Conservation (phyloP, 1,140 invertebrate genomes). For the Drosophila saltans region DNA sequence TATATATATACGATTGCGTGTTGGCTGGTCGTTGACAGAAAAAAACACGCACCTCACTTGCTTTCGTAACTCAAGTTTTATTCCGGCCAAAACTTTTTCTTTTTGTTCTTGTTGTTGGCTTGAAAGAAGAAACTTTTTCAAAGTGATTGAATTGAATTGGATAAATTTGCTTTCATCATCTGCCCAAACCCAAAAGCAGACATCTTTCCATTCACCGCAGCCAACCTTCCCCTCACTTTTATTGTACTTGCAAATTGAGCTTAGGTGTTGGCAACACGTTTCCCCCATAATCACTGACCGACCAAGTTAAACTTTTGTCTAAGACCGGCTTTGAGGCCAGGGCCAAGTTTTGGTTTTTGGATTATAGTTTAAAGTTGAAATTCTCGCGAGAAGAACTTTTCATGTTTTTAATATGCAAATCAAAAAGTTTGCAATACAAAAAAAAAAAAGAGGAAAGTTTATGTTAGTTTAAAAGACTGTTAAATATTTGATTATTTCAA, state of each 20-base stretch:
- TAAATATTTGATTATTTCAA: slow-evolving; percentile 12
- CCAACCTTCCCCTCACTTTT: not conserved
- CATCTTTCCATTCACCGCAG: not conserved
- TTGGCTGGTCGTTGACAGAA: slow-evolving; percentile 43
- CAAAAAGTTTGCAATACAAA: not conserved
- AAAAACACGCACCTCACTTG: slow-evolving; percentile 49
- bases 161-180: slow-evolving; percentile 32
- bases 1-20: slow-evolving; percentile 55
- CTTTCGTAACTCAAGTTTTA: slow-evolving; percentile 33
- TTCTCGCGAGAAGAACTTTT: not conserved
- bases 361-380: slow-evolving; percentile 7
- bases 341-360: not conserved
- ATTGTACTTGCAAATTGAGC: slow-evolving; percentile 61
- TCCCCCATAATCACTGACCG: not conserved
- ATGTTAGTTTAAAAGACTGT: not conserved
- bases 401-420: slow-evolving; percentile 13
- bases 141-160: slow-evolving; percentile 71
- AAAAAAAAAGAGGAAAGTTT: not conserved
- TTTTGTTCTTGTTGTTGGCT: slow-evolving; percentile 41
- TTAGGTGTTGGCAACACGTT: slow-evolving; percentile 24
- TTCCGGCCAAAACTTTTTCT: slow-evolving; percentile 38
- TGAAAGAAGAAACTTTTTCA: slow-evolving; percentile 30
- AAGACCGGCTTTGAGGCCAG: slow-evolving; percentile 4
- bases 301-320: not conserved
- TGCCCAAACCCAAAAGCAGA: not conserved